Evolutionary conservation across 1,140 invertebrate species (phyloP), one percentile per base, ranked within the genome.

Genomic region (Heliconius hermathena): DNA sequence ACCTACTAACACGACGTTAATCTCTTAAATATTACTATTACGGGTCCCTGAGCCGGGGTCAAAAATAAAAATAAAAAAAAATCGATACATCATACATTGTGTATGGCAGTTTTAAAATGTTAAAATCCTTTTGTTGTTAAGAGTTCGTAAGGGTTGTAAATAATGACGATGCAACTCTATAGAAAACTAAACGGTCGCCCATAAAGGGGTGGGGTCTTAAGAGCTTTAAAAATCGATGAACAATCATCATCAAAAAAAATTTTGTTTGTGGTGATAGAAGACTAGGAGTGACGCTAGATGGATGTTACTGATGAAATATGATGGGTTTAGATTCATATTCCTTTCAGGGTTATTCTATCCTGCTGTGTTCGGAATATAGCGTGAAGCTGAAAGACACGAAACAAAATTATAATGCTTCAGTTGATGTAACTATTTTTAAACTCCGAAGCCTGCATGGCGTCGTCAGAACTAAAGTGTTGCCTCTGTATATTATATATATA

Each of bases 1-100:
- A 83, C 82, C 71, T 79, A 82, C 82, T 85, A 87, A 91, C 91
- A 93, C 88, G 91, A 92, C 87, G 89, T 76, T 94, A 93, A 94
- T 93, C 93, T 91, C 82, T 92, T 93, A 93, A 94, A 93, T 89
- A 93, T 93, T 93, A 93, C 93, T 93, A 92, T 89, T 84, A 83
- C 81, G 85, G 82, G 83, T 86, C 83, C 60, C 77, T 91, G 92
- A 93, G 90, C 90, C 88, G 70, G 70, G 78, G 88, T 85, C 81
- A 80, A 81, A 89, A 88, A 29, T 26, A 29, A 16, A 66, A 66
- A 66, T 26, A 66, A 66, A 66, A 66, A 91, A 91, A 90, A 91
- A 88, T 87, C 87, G 86, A 93, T 93, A 83, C 87, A 87, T 85
- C 87, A 88, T 84, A 86, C 82, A 91, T 93, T 93, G 89, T 91